Base-by-base conservation (phyloP, 2,888 invertebrate genomes). In the Meiosimyza platycephala region DNA sequence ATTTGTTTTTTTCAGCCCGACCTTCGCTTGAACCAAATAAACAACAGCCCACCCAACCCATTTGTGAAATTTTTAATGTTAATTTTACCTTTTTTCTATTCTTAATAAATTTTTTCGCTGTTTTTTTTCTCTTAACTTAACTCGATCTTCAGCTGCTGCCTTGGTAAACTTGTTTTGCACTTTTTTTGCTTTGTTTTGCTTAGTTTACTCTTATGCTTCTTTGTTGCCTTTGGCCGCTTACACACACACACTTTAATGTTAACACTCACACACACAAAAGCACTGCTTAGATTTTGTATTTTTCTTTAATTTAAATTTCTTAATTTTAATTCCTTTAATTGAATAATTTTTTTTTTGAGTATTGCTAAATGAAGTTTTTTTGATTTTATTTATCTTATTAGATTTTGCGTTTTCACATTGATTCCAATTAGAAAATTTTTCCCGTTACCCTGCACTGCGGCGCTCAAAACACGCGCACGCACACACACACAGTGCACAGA, bases 101-200 rank as follows among this genome's bases (percentile, higher is more conserved):
- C 50, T 57, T 55, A 40, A 40, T 67, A 7, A 55, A 63, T 72
- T 65, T 75, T 74, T 62, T 73, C 66, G 67, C 22, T 69, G 13
- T 52, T 60, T 40, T 60, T 16, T 66, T 71, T n/a, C n/a, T n/a
- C 52, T 47, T 60, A 22, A 48, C 72, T 18, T 54, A 74, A 33
- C 68, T 65, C 28, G 59, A 65, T 57, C 54, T 65, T 40, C 72
- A 28, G 52, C 68, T 68, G 73, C 72, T 74, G 65, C 73, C 76
- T 74, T 70, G 69, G 71, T 68, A 77, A 78, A 78, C 78, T 76
- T 74, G 78, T 78, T 78, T 77, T 74, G 70, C 72, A 73, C 64
- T 68, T 70, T 52, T 69, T 63, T 55, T 51, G 50, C 50, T 60
- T 22, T 66, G 33, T 51, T 68, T 69, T 72, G 48, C 22, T 68